phyloP scores from a whole-genome alignment of 2,797 vertebrate genomes.

The Phrynocephalus guinanensis region DNA sequence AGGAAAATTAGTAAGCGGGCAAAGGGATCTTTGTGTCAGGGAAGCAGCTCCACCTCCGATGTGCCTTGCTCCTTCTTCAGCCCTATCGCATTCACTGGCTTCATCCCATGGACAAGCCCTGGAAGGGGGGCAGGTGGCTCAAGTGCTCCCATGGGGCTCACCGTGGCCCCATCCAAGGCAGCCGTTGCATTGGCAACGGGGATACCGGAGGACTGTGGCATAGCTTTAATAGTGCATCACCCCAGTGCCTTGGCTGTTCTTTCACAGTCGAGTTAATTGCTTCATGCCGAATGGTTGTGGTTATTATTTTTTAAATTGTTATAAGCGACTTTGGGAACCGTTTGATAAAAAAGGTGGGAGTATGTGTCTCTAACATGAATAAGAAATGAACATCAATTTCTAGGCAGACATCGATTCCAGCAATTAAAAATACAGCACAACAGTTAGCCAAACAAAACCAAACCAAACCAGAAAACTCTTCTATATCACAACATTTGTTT shows the following conservation, averaged over 20 bases:
- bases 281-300: background rate
- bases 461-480: no score
- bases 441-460: background rate
- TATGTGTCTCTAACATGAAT: background rate
- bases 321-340: background rate
- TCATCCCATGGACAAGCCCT: background rate
- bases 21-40: constrained; percentile 58
- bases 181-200: background rate
- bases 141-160: background rate
- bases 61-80: background rate
- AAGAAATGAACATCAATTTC: background rate
- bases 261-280: background rate
- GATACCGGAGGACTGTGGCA: background rate
- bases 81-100: rapidly evolving
- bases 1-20: constrained; percentile 64
- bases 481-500: background rate
- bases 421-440: rapidly evolving
- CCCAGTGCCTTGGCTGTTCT: background rate
- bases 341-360: background rate
- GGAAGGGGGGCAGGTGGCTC: background rate
- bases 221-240: background rate
- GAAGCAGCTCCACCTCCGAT: constrained; percentile 41
- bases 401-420: rapidly evolving
- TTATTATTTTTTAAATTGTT: background rate
- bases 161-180: no score